Conservation (phyloP, 2,888 invertebrate genomes). For the Lochmaea capreae region DNA sequence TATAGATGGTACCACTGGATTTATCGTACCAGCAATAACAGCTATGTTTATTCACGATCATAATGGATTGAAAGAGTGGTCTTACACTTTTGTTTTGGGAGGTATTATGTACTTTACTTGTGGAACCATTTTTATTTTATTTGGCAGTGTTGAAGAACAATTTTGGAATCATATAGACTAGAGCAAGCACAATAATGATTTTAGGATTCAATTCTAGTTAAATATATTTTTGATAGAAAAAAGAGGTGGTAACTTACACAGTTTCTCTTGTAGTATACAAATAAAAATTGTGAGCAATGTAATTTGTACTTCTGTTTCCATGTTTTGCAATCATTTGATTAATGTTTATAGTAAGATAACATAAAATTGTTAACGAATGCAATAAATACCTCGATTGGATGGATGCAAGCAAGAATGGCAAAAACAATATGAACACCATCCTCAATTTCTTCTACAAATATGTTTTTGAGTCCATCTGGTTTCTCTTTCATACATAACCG, state of each 20-base stretch:
- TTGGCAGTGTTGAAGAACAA: slow-evolving; percentile 38
- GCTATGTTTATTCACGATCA: slow-evolving; percentile 45
- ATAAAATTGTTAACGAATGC: too few relatives aligned
- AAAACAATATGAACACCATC: slow-evolving; percentile 43
- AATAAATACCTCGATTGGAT: slow-evolving; percentile 50
- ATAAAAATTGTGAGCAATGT: slow-evolving; percentile 3
- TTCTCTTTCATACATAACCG: slow-evolving; percentile 43
- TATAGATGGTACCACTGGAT: slow-evolving; percentile 53
- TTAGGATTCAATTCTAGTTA: neutral
- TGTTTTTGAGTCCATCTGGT: slow-evolving; percentile 30
- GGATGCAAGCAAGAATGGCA: slow-evolving; percentile 51
- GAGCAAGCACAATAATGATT: neutral
- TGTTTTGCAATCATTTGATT: too few relatives aligned
- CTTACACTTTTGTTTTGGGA: slow-evolving; percentile 30
- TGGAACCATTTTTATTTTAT: slow-evolving; percentile 35
- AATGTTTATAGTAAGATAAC: too few relatives aligned
- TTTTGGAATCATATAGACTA: slow-evolving; percentile 27
- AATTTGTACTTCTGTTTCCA: too few relatives aligned
- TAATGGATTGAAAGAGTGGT: slow-evolving; percentile 36
- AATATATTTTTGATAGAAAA: neutral
- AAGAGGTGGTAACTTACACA: too few relatives aligned
- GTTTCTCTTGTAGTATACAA: too few relatives aligned
- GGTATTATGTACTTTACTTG: slow-evolving; percentile 25
- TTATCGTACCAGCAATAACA: slow-evolving; percentile 52
- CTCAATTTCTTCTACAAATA: slow-evolving; percentile 43